Evolutionary conservation across 2,888 invertebrate genomes (phyloP).

Genomic region (Macrostomum cliftonense): DNA sequence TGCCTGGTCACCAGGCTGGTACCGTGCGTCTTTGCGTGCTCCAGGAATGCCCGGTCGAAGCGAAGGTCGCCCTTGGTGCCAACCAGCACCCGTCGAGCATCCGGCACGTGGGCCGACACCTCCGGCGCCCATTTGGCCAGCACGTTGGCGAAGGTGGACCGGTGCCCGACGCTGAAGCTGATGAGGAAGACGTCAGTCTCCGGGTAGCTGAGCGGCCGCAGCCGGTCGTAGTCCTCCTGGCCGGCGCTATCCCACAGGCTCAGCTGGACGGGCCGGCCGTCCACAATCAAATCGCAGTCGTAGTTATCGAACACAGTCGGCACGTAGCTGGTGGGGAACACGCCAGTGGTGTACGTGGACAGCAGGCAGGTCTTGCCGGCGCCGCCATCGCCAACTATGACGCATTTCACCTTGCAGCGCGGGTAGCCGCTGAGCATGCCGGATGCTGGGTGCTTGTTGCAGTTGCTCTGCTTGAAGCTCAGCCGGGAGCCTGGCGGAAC

Average conservation of each 20-base stretch:
- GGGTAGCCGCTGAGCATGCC: no score
- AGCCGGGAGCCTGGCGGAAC: no score
- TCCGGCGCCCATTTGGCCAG: not conserved
- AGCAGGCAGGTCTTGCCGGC: not conserved
- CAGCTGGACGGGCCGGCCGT: not conserved
- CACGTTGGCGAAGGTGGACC: not conserved
- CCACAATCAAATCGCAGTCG: not conserved
- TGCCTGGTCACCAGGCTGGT: no score
- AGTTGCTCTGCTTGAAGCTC: no score
- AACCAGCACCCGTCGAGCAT: not conserved
- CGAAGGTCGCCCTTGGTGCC: not conserved
- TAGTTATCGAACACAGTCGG: not conserved
- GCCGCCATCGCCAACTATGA: not conserved
- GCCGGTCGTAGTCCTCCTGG: not conserved
- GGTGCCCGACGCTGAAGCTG: not conserved
- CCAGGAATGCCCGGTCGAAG: no score
- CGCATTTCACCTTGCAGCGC: not conserved
- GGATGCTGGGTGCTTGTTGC: no score
- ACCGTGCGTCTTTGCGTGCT: no score
- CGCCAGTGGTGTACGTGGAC: not conserved
- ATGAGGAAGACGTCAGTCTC: not conserved
- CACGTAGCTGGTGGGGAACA: not conserved
- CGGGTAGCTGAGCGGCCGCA: not conserved
- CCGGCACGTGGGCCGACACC: not conserved
- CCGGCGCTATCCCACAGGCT: not conserved